A percentile compares a stretch with the other conserved stretches of the same genome.
These are phyloP conservation scores for Auanema sp. DNA, from an alignment of 2,888 invertebrate genomes.

Conservation along the genomic window DNA sequence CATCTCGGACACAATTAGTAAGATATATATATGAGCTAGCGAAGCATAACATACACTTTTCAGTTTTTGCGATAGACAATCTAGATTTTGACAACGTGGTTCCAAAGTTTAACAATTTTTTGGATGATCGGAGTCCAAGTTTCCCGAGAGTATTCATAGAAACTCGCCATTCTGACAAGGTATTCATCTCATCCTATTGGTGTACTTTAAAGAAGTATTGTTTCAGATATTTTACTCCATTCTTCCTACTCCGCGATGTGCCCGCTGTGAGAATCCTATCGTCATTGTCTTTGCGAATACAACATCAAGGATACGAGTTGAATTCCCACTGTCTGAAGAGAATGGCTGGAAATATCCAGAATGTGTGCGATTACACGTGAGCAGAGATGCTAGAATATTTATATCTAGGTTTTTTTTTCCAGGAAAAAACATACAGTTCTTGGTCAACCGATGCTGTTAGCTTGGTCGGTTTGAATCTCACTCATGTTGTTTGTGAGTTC, in stretches of 20 bases:
- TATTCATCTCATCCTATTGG: background rate
- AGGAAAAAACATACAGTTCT: background rate
- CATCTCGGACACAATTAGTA: constrained; percentile 42
- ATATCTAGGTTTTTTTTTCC: background rate
- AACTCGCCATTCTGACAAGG: background rate
- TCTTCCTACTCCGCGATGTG: constrained; percentile 34
- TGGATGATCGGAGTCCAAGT: constrained; percentile 35
- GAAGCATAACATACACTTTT: constrained; percentile 9
- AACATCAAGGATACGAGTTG: constrained; percentile 36
- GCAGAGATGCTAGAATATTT: background rate
- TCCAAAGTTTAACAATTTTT: constrained; percentile 48
- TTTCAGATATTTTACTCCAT: constrained; percentile 37
- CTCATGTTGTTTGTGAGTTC: constrained; percentile 58
- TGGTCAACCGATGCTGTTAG: constrained; percentile 41
- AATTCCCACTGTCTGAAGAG: constrained; percentile 42
- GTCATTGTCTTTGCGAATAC: constrained; percentile 31
- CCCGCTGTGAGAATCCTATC: constrained; percentile 36
- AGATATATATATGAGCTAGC: constrained; percentile 6
- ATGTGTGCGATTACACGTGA: constrained; percentile 37
- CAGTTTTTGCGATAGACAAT: constrained; percentile 46
- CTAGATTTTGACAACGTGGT: constrained; percentile 35
- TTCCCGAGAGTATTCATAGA: constrained; percentile 14
- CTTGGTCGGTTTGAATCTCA: constrained; percentile 52
- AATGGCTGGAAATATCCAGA: constrained; percentile 57
- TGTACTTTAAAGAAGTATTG: too few relatives aligned